Evolutionary conservation across 1,140 invertebrate genomes (phyloP), one percentile per base, ranked within the genome.

Genomic region (Portunus trituberculatus): DNA sequence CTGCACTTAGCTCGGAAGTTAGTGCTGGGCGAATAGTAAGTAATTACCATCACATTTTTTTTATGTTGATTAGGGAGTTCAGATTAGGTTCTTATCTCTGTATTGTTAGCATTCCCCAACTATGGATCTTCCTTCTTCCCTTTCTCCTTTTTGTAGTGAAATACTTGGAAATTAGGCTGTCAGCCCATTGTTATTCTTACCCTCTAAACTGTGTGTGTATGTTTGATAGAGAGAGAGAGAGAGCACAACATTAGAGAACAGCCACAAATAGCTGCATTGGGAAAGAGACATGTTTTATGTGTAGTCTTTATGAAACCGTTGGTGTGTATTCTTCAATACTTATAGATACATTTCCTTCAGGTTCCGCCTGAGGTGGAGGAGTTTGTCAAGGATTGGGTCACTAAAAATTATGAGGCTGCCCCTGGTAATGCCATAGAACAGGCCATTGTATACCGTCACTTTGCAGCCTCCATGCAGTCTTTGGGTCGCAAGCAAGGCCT

Each of bases 401-500:
- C 46, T 7, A 95, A 95, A 25, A 95, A 95, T 52, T 96, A 96
- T 87, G 95, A 95, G 87, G 95, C 96, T 90, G 88, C 83, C 76
- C 52, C 93, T 28, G 94, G 94, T 14, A 95, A 94, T 32, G 95
- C 93, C 45, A 95, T 96, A 67, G 96, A 96, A 88, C 96, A 96
- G 76, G 96, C 96, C n/a, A 95, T 96, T 25, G 96, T 96, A 3
- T 96, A 95, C 91, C 90, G 96, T 6, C 96, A 96, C 90, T 96
- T 96, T 93, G 95, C 96, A 45, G 93, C 96, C 46, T 94, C 96
- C 16, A 96, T 96, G 96, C 96, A 96, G 39, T 94, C 96, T 14
- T 48, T 95, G 29, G 96, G 96, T 39, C 91, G 95, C 25, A 96
- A 96, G 45, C 95, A 95, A 48, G 96, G 96, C n/a, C 92, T 96